Evolutionary conservation across 2,888 invertebrate species (phyloP).

Genomic region (Mesochorus sp.): DNA sequence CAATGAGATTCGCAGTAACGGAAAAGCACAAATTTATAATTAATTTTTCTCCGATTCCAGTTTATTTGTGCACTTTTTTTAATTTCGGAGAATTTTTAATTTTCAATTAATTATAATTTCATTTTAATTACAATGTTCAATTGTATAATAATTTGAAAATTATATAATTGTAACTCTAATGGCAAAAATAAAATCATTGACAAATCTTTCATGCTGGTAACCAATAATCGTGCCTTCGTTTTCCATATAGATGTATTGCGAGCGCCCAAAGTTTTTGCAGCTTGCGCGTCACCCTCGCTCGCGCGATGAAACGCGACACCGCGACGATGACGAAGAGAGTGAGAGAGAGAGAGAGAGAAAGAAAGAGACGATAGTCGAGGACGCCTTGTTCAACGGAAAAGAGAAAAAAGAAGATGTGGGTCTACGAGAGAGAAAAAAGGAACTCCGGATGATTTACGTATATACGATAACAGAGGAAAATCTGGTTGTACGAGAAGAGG

Average conservation of each 20-base stretch:
- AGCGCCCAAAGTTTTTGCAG: slow-evolving; percentile 38
- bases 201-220: too few species aligned
- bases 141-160: too few species aligned
- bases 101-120: too few species aligned
- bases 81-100: too few species aligned
- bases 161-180: too few species aligned
- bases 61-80: too few species aligned
- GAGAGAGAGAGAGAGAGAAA: background rate
- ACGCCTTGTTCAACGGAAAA: background rate
- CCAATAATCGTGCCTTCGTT: background rate
- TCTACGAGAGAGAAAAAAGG: background rate
- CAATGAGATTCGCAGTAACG: too few species aligned
- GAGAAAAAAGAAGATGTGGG: background rate
- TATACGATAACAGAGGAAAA: background rate
- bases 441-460: background rate
- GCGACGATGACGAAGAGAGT: slow-evolving; percentile 54
- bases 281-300: slow-evolving; percentile 63
- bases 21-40: too few species aligned
- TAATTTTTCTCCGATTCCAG: too few species aligned
- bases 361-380: background rate
- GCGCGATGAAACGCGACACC: slow-evolving; percentile 68
- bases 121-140: too few species aligned
- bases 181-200: too few species aligned
- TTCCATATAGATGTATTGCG: background rate
- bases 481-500: background rate